Conservation (phyloP, 2,888 invertebrate species). For the Ceriagrion tenellum region DNA sequence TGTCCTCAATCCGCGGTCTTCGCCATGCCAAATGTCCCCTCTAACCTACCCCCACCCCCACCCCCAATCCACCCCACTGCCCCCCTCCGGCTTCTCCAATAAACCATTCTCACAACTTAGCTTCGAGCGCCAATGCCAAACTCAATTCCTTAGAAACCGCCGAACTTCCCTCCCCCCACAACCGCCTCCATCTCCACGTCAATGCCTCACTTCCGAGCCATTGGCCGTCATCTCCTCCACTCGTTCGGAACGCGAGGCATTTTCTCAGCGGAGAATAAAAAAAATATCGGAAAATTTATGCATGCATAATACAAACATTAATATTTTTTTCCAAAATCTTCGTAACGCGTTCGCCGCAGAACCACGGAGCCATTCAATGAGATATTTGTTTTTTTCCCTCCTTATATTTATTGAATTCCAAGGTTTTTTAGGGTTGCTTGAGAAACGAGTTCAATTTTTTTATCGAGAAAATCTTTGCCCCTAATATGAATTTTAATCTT, state of each 20-base stretch:
- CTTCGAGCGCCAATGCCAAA: not conserved
- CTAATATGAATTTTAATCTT: not conserved
- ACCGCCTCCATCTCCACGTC: not conserved
- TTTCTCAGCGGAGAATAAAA: not conserved
- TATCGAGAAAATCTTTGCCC: not conserved
- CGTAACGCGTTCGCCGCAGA: not conserved
- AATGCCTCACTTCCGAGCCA: constrained; percentile 62
- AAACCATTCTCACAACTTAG: not conserved
- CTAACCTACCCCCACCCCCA: no score
- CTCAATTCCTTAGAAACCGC: not conserved
- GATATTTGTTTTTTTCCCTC: not conserved
- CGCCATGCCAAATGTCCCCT: no score
- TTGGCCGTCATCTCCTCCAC: constrained; percentile 48
- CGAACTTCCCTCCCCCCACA: not conserved
- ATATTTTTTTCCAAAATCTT: not conserved
- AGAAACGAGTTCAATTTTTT: not conserved
- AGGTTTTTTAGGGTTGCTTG: not conserved
- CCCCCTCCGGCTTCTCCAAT: not conserved
- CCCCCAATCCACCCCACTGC: no score
- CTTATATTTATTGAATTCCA: not conserved
- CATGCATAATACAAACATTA: not conserved
- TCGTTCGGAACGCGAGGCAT: constrained; percentile 29
- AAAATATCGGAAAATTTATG: constrained; percentile 23
- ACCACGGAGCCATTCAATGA: not conserved
- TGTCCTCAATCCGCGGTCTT: no score